phyloP scores from a whole-genome alignment of 2,113 vertebrate species.

The Phoenicopterus ruber region DNA sequence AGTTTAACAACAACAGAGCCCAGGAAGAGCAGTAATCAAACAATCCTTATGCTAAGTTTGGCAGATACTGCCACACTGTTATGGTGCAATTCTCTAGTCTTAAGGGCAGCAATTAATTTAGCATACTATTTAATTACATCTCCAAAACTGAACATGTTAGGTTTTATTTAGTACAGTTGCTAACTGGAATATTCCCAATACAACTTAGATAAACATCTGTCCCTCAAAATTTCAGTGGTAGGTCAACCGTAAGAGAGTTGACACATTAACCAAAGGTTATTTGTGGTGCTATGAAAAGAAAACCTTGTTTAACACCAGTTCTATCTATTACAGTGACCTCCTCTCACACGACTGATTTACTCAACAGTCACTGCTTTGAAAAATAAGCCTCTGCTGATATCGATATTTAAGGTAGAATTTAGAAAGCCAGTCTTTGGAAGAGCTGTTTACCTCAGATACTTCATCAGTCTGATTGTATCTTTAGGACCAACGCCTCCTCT shows the following conservation, averaged over 20 bases:
- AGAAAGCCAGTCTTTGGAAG: background rate
- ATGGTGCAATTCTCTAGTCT: background rate
- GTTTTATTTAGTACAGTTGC: background rate
- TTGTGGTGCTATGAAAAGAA: slow-evolving; percentile 22
- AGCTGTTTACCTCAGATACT: background rate
- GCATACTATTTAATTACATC: background rate
- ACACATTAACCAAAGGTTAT: background rate
- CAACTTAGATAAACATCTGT: background rate
- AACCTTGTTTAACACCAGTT: background rate
- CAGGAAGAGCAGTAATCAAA: background rate
- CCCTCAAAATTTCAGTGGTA: background rate
- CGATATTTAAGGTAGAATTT: background rate
- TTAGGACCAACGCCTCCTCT: background rate
- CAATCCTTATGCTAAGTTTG: background rate
- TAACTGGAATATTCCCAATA: slow-evolving; percentile 6
- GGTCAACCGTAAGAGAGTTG: background rate
- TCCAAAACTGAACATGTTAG: background rate
- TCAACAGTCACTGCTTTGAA: background rate
- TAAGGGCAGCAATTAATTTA: background rate
- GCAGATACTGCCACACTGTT: background rate
- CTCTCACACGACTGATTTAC: background rate
- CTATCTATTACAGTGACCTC: background rate
- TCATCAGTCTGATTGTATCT: background rate
- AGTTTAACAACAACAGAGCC: background rate
- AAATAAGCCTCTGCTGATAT: background rate